phyloP scores from a whole-genome alignment of 2,888 invertebrate species.

The Julus scanicus region DNA sequence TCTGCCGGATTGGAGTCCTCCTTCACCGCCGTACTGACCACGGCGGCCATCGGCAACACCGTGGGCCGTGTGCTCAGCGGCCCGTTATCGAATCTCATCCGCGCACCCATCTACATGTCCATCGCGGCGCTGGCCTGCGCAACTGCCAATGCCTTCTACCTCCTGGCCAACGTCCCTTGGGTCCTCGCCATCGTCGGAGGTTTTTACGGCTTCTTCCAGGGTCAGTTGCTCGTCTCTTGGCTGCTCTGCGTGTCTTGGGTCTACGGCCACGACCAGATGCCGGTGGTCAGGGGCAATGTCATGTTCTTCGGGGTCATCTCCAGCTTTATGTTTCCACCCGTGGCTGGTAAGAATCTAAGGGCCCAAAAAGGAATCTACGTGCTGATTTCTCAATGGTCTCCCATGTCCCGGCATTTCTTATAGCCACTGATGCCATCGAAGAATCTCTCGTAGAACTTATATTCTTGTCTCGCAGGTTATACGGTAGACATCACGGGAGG shows the following conservation, averaged over 20 bases:
- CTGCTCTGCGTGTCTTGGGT: slow-evolving; percentile 18
- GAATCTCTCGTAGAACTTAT: no score
- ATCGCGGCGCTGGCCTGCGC: not conserved
- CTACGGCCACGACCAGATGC: slow-evolving; percentile 38
- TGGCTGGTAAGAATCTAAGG: slow-evolving; percentile 41
- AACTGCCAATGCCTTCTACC: not conserved
- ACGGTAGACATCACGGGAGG: not conserved
- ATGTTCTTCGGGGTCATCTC: not conserved
- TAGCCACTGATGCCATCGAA: no score
- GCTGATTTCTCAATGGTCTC: no score
- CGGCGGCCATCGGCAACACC: not conserved
- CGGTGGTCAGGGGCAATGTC: slow-evolving; percentile 31
- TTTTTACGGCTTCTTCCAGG: not conserved
- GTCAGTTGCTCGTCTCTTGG: not conserved
- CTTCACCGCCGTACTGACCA: slow-evolving; percentile 1
- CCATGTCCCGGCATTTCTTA: no score
- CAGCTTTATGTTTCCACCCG: not conserved
- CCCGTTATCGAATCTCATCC: not conserved
- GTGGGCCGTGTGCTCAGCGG: not conserved
- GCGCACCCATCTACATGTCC: slow-evolving; percentile 12
- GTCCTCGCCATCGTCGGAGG: not conserved
- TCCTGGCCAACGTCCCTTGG: not conserved
- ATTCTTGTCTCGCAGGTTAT: not conserved
- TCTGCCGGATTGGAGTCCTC: not conserved
- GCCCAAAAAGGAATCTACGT: no score